Conservation (phyloP, 2,888 invertebrate species). For the Dasysyrphus albostriatus region DNA sequence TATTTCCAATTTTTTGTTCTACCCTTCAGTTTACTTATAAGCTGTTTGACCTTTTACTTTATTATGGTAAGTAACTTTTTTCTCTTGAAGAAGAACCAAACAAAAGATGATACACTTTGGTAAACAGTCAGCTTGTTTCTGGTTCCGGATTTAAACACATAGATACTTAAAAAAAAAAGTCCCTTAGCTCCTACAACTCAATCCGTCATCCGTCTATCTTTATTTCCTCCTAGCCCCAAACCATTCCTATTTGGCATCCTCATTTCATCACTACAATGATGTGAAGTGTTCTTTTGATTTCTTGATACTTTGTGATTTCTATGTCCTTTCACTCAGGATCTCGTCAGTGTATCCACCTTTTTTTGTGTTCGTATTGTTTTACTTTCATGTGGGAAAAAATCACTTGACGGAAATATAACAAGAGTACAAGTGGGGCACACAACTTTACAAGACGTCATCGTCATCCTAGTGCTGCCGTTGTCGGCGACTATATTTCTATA, state of each 20-base stretch:
- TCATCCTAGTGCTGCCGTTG: conserved; percentile 21
- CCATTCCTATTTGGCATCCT: conserved; percentile 30
- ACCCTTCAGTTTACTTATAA: no score
- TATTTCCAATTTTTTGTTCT: no score
- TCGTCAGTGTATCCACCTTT: conserved; percentile 71
- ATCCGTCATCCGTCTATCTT: conserved; percentile 48
- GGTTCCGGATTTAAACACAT: conserved; percentile 22
- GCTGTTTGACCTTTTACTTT: background rate
- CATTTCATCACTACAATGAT: conserved; percentile 48
- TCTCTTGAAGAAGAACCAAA: background rate
- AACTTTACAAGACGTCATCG: conserved; percentile 71
- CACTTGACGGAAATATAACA: conserved; percentile 74
- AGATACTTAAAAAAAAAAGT: conserved; percentile 20
- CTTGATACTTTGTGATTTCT: conserved; percentile 73
- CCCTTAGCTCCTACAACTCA: conserved; percentile 25
- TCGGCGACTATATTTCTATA: conserved; percentile 16
- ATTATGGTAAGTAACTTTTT: background rate
- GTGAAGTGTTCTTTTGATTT: conserved; percentile 75
- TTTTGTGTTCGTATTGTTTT: conserved; percentile 56
- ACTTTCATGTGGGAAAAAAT: conserved; percentile 74
- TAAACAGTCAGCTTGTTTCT: conserved; percentile 28
- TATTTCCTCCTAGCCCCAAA: background rate
- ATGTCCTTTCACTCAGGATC: conserved; percentile 63
- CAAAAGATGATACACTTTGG: conserved; percentile 17
- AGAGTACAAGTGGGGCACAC: conserved; percentile 73